These are phyloP conservation scores for Tenebrio molitor DNA, from an alignment of 1,140 invertebrate genomes.

Conservation along the genomic window DNA sequence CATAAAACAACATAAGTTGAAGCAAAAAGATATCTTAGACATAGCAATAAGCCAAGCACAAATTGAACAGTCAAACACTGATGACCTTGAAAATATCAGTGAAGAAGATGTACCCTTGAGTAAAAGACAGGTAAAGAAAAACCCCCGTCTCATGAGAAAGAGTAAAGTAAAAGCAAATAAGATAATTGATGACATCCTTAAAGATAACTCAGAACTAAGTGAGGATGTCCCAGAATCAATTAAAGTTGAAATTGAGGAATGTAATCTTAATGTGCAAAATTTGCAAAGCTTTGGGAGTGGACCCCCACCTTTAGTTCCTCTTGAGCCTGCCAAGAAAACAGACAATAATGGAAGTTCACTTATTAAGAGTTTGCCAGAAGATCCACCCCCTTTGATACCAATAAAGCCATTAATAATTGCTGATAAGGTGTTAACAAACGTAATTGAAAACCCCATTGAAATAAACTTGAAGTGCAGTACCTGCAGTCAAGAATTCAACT, in stretches of 20 bases:
- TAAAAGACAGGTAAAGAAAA: slow-evolving; percentile 25
- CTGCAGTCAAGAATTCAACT: slow-evolving; percentile 54
- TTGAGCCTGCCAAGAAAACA: slow-evolving; percentile 46
- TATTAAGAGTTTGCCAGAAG: slow-evolving; percentile 46
- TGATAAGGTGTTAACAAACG: slow-evolving; percentile 46
- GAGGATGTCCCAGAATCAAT: background rate
- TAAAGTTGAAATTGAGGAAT: slow-evolving; percentile 3
- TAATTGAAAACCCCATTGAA: slow-evolving; percentile 42
- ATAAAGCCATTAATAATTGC: slow-evolving; percentile 51
- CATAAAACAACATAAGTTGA: slow-evolving; percentile 48
- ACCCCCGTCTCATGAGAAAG: background rate
- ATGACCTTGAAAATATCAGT: slow-evolving; percentile 23
- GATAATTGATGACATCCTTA: slow-evolving; percentile 16
- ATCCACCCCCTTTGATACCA: slow-evolving; percentile 59
- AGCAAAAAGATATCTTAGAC: slow-evolving; percentile 48
- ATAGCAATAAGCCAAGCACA: slow-evolving; percentile 47
- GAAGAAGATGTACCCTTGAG: slow-evolving; percentile 52
- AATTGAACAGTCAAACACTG: slow-evolving; percentile 29
- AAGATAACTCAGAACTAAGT: slow-evolving; percentile 16
- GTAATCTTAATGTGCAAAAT: background rate
- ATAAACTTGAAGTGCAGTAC: slow-evolving; percentile 51
- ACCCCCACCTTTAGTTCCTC: slow-evolving; percentile 58
- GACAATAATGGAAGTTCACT: slow-evolving; percentile 17
- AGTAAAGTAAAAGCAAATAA: slow-evolving; percentile 26
- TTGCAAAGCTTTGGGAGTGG: slow-evolving; percentile 43